phyloP scores from a whole-genome alignment of 2,113 vertebrate genomes.

The Paramisgurnus dabryanus region DNA sequence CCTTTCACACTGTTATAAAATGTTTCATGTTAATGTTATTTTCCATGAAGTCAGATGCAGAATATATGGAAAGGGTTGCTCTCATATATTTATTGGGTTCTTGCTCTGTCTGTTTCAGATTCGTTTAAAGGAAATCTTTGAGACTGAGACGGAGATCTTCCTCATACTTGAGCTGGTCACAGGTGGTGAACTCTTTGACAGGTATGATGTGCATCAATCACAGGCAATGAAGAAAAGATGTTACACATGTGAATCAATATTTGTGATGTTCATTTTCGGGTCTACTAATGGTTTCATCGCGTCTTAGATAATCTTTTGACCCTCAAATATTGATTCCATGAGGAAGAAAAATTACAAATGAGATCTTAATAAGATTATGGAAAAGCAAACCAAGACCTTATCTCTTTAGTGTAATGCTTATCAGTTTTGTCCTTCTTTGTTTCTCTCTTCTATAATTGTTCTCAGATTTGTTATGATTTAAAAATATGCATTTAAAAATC shows the following conservation, averaged over 20 bases:
- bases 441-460: too few species aligned
- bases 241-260: background rate
- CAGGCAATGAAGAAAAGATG: too few species aligned
- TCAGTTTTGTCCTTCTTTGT: too few species aligned
- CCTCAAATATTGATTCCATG: too few species aligned
- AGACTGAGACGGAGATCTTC: constrained; percentile 82
- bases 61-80: background rate
- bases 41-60: background rate
- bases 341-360: too few species aligned
- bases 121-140: constrained; percentile 90
- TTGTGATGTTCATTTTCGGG: background rate
- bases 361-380: too few species aligned
- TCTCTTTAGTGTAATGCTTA: too few species aligned
- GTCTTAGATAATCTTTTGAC: background rate
- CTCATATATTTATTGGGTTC: background rate
- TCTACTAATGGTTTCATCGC: background rate
- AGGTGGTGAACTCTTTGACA: constrained; percentile 89
- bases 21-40: background rate
- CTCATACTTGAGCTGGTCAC: constrained; percentile 88
- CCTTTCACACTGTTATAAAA: background rate
- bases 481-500: too few species aligned
- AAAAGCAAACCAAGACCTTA: too few species aligned
- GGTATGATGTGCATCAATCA: constrained; percentile 64
- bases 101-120: constrained; percentile 69
- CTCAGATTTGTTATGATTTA: too few species aligned